Evolutionary conservation across 2,888 invertebrate species (phyloP), one percentile per base, ranked within the genome.

Genomic region (Drosophila quinaria): DNA sequence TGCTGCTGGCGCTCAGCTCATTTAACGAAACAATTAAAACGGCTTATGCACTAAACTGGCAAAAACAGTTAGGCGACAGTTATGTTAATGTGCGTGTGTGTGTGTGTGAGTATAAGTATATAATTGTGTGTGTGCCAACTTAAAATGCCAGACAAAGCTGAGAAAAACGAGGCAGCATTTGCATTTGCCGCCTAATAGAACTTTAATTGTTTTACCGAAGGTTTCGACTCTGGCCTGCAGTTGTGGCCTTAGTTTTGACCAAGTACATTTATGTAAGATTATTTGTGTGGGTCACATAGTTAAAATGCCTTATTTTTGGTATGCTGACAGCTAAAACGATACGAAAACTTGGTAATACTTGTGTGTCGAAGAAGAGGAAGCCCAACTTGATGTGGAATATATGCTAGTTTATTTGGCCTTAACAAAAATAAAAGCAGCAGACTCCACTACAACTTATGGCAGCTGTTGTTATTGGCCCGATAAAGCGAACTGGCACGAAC

Each of bases 171-270:
- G 25, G 42, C 52, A 60, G 61, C 65, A 84, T 83, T 84, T 78
- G 84, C 84, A 87, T 85, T 85, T 84, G 81, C 70, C 85, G 87
- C 81, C 84, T 83, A 89, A 84, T 89, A 84, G 67, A 89, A 85
- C 81, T 89, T 89, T 89, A 85, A 85, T 89, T 85, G 87, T 78
- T 87, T 65, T 52, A 50, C 49, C 54, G 65, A 55, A 60, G 49
- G 37, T 41, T 71, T 56, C 9, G 33, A 17, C 44, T 42, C 44
- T 46, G 37, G 35, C 41, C 37, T 74, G 49, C 54, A 61, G 11
- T 64, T 37, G 13, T 46, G 55, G 22, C 31, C 25, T 47, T 25
- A 37, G 11, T 50, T 42, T 19, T 33, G 22, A 17, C 33, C 41
- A 37, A 39, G 13, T 47, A 11, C 25, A 15, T 47, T 13, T 25